Evolutionary conservation across 2,113 vertebrate genomes (phyloP).

Genomic region (Alligator sinensis): DNA sequence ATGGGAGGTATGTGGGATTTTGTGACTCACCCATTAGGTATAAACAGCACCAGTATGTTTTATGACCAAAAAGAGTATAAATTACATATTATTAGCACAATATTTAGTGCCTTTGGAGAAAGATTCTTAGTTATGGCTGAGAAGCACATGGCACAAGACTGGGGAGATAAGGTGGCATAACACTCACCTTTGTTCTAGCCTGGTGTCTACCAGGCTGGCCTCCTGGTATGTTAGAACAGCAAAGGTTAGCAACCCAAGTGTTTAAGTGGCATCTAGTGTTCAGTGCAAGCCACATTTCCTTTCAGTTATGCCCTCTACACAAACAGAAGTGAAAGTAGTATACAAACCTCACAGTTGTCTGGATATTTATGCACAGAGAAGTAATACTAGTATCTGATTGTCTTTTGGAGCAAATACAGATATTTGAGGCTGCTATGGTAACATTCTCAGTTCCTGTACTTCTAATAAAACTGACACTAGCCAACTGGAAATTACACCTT

Average conservation of each 20-base stretch:
- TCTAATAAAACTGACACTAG: not conserved
- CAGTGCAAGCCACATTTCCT: not conserved
- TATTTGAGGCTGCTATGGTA: not conserved
- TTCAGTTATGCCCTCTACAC: not conserved
- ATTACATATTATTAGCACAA: not conserved
- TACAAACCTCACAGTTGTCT: not conserved
- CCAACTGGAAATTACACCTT: not conserved
- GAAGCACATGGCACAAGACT: not conserved
- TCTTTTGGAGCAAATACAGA: not conserved
- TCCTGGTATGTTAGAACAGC: not conserved
- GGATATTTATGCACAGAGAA: not conserved
- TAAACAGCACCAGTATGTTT: not conserved
- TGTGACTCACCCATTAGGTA: not conserved
- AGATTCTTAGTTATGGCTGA: not conserved
- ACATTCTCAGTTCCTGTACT: not conserved
- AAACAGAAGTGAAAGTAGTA: not conserved
- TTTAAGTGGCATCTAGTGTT: not conserved
- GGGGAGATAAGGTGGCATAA: not conserved
- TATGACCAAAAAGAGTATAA: not conserved
- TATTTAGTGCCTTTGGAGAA: not conserved
- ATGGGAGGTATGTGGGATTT: not conserved
- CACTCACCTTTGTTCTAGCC: not conserved
- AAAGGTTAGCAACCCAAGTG: not conserved
- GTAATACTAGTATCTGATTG: not conserved
- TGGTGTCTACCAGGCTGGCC: not conserved